Evolutionary conservation across 2,888 invertebrate species (phyloP).

Genomic region (Drosophila neonasuta): DNA sequence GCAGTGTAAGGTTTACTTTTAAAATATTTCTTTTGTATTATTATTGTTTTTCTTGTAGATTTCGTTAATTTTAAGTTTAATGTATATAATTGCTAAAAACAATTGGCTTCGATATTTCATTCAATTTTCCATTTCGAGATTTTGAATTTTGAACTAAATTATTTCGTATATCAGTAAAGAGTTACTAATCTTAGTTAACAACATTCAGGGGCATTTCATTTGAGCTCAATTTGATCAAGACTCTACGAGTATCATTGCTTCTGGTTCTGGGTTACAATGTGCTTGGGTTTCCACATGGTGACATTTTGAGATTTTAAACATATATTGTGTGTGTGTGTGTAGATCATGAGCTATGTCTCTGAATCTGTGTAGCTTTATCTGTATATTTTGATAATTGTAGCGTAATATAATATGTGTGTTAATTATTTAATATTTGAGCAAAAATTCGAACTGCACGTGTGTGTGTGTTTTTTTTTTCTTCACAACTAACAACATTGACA

Average conservation of each 20-base stretch:
- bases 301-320: constrained; percentile 11
- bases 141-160: constrained; percentile 29
- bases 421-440: constrained; percentile 66
- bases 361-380: constrained; percentile 20
- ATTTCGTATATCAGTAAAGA: constrained; percentile 31
- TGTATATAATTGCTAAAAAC: constrained; percentile 75
- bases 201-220: constrained; percentile 52
- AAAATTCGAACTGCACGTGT: constrained; percentile 67
- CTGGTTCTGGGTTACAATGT: constrained; percentile 38
- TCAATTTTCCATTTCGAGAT: constrained; percentile 31
- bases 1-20: constrained; percentile 50
- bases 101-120: constrained; percentile 75
- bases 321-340: constrained; percentile 11
- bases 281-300: constrained; percentile 29
- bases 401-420: constrained; percentile 27
- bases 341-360: constrained; percentile 34
- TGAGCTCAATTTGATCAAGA: constrained; percentile 44
- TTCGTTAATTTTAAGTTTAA: constrained; percentile 39
- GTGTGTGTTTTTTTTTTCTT: constrained; percentile 32
- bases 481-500: constrained; percentile 68
- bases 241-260: constrained; percentile 21
- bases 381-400: constrained; percentile 46
- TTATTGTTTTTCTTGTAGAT: constrained; percentile 33
- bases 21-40: constrained; percentile 46
- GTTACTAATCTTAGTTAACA: constrained; percentile 38